A percentile compares a stretch with the other conserved stretches of the same genome.
Evolutionary conservation across 2,888 invertebrate genomes (phyloP).

Genomic region (Scaptomyza flava): DNA sequence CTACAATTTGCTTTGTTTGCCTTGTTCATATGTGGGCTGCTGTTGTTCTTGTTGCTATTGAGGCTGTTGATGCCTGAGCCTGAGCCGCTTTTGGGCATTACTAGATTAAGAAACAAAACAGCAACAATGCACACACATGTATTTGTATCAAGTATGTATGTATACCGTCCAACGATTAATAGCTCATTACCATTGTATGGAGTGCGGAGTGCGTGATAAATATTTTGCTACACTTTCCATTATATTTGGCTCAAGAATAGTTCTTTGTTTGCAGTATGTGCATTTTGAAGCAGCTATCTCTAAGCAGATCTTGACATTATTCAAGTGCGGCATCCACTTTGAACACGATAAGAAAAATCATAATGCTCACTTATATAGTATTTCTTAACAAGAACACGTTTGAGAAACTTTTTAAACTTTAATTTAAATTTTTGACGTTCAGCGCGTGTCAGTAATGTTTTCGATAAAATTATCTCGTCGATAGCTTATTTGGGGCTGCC

Average conservation of each 20-base stretch:
- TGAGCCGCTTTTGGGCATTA: constrained; percentile 81
- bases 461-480: constrained; percentile 7
- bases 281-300: constrained; percentile 20
- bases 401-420: neutral
- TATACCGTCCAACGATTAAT: constrained; percentile 55
- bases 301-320: constrained; percentile 32
- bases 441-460: neutral
- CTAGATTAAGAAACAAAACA: constrained; percentile 76
- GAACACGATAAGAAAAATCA: constrained; percentile 19
- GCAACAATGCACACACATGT: constrained; percentile 5
- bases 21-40: constrained; percentile 17
- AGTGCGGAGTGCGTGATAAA: constrained; percentile 77
- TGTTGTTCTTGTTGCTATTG: neutral
- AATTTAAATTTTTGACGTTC: neutral
- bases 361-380: constrained; percentile 45
- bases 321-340: constrained; percentile 44
- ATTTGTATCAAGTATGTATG: constrained; percentile 2
- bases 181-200: constrained; percentile 80
- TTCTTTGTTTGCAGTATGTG: constrained; percentile 13
- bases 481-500: constrained; percentile 28
- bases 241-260: constrained; percentile 37
- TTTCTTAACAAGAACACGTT: neutral
- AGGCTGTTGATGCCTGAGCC: constrained; percentile 17
- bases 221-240: constrained; percentile 75
- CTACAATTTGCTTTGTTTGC: constrained; percentile 38